Base-by-base conservation (phyloP, 2,888 invertebrate genomes). In the Synergus umbraculus region DNA sequence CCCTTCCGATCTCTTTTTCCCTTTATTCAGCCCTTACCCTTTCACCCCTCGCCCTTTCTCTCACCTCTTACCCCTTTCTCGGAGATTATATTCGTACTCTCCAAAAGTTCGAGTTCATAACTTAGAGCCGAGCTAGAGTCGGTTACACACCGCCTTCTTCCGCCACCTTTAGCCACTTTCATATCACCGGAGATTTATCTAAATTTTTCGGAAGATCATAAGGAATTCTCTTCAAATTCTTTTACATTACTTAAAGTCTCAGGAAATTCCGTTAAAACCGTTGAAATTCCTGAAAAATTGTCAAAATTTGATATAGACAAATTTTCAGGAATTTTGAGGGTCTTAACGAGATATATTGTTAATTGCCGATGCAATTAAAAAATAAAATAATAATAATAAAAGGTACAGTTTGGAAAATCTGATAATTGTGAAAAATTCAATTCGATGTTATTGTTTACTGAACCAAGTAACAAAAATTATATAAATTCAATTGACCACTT, bases 31-130 rank as follows among this genome's bases (percentile, higher is more conserved):
- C 29, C 78, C 76, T 64, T 46, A 46, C 64, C 60, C 67, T 77
- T 46, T 29, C 3, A 29, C 29, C 29, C 3, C 29, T 29, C 44
- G 64, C 73, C 65, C 65, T 78, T 79, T 78, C 78, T 73, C 65
- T 18, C 60, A 29, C 49, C 64, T 78, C 69, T 69, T 44, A 37
- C 76, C 66, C 60, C 49, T 77, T 77, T 67, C 54, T 78, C 60
- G 43, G 37, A 46, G 10, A 46, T 49, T 78, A 80, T 81, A 82
- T 63, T 80, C 73, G 77, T 80, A 82, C 85, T 80, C 81, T 82
- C 82, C 83, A 86, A 87, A 89, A 89, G 86, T 89, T 89, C 76
- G 66, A 85, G 85, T 87, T 87, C 84, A 86, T 86, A 88, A 88
- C 84, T 88, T 86, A 85, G 82, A 54, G 69, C 15, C 15, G n/a